Conservation (phyloP, 2,113 vertebrate genomes). For the Ahaetulla prasina region DNA sequence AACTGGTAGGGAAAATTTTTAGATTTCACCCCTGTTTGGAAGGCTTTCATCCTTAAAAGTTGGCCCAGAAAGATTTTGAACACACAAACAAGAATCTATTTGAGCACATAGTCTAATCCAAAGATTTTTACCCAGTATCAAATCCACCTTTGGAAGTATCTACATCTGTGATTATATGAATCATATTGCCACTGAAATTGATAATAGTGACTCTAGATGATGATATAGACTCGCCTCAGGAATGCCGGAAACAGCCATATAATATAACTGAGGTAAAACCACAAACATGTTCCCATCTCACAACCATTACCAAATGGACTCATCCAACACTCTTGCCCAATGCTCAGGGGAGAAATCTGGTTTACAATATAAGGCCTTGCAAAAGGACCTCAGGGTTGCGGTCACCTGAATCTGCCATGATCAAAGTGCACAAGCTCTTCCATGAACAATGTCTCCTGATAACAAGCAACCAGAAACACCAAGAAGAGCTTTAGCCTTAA, state of each 20-base stretch:
- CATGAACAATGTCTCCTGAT: background rate
- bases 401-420: background rate
- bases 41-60: background rate
- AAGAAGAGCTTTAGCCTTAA: constrained; percentile 36
- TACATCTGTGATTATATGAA: background rate
- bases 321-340: background rate
- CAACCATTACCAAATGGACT: background rate
- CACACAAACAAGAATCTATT: background rate
- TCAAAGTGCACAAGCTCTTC: background rate
- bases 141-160: background rate
- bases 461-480: constrained; percentile 4
- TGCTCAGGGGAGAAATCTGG: background rate
- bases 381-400: background rate
- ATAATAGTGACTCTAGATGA: background rate
- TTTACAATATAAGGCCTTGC: background rate
- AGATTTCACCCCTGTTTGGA: too few species aligned
- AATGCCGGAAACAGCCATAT: background rate
- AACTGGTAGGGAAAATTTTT: too few species aligned
- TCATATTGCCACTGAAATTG: background rate
- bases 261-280: background rate
- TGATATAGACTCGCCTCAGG: background rate
- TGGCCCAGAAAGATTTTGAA: background rate
- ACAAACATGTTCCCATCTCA: background rate
- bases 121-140: background rate
- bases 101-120: background rate